Evolutionary conservation across 2,797 vertebrate species (phyloP).

Genomic region (Chelidonichthys spinosus): DNA sequence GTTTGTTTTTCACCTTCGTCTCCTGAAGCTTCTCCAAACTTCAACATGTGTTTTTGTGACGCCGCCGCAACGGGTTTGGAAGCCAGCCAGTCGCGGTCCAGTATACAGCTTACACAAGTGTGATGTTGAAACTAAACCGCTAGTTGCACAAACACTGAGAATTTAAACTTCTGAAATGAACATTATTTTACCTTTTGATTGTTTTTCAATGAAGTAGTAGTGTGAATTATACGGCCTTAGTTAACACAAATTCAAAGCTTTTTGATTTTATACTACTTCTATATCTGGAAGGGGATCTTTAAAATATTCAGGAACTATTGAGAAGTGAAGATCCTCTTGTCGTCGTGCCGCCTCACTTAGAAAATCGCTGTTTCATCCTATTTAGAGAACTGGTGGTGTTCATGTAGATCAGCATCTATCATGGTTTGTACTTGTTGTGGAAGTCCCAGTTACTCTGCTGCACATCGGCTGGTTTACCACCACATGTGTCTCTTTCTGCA

Average conservation of each 20-base stretch:
- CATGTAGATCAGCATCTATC: too few species aligned
- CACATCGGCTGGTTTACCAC: too few species aligned
- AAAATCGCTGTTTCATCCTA: neutral
- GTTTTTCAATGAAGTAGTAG: neutral
- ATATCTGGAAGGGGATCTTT: neutral
- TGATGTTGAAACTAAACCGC: neutral
- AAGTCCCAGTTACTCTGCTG: too few species aligned
- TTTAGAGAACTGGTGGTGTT: neutral
- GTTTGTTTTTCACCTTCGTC: neutral
- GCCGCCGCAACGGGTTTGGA: too few species aligned
- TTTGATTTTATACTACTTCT: neutral
- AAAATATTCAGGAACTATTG: neutral
- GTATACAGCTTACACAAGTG: neutral
- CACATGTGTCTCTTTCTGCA: too few species aligned
- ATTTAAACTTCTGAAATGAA: neutral
- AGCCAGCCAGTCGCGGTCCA: too few species aligned
- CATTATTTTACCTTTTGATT: neutral
- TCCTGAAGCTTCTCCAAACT: too few species aligned
- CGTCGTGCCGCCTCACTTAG: neutral
- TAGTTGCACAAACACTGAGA: neutral
- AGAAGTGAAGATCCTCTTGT: too few species aligned
- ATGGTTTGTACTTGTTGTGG: too few species aligned
- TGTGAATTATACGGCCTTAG: neutral
- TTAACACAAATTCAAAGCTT: neutral
- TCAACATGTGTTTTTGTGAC: too few species aligned